Base-by-base conservation (phyloP, 2,888 invertebrate genomes). In the Macaria liturata region DNA sequence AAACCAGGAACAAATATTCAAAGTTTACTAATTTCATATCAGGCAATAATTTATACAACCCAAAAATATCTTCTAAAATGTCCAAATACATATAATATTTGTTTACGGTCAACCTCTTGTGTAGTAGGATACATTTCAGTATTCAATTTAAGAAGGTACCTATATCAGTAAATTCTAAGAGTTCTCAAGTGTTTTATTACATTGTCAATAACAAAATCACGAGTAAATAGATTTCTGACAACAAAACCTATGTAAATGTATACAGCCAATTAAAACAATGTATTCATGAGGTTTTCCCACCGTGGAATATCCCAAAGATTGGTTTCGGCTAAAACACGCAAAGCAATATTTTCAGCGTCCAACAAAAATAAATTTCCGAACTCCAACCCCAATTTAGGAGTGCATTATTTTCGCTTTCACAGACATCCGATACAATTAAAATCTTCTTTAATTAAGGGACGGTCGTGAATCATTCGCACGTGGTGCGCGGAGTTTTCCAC, bases 401-500 rank as follows among this genome's bases (percentile, higher is more conserved):
- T 91, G 88, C 91, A 91, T 91, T 91, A 91, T 91, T 91, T 91
- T 91, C 89, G 87, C 88, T 91, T 91, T 88, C 89, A 85, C 89
- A 88, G 91, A 89, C 91, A 90, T 90, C 90, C 91, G 89, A 91
- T 91, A 91, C 91, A 92, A 92, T 92, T 92, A 92, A 91, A 92
- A 92, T 92, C 91, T 92, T 92, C 92, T 92, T 92, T 92, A 92
- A 92, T 92, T 92, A 92, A 92, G 92, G 92, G 87, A 86, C 83
- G 82, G 78, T 84, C 75, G 88, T 92, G 86, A 90, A 92, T 92
- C 92, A 92, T 92, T 91, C 85, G 92, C 92, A 92, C 92, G 92
- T 92, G 92, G 92, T 87, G 91, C 91, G 84, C 86, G 78, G 86
- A 90, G 86, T 91, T 90, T 91, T 91, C 91, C 88, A 87, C 86